Evolutionary conservation across 2,888 invertebrate genomes (phyloP).

Genomic region (Scaptomyza parva): DNA sequence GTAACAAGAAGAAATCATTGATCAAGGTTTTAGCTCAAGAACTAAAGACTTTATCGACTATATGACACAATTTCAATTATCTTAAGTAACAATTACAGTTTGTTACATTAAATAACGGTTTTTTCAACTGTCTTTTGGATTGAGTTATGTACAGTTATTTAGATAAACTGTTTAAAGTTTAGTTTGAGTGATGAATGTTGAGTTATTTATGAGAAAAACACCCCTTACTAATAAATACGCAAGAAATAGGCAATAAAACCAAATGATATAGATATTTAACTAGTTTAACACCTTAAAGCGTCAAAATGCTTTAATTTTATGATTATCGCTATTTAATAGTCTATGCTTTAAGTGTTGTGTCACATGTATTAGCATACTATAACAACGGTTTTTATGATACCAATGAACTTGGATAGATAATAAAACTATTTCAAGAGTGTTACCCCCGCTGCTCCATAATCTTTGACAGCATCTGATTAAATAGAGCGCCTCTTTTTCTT

Average conservation of each 20-base stretch:
- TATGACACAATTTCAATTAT: too few species aligned
- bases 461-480: slow-evolving; percentile 38
- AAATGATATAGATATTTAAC: neutral
- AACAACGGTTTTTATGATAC: slow-evolving; percentile 12
- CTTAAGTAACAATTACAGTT: too few species aligned
- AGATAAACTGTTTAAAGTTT: too few species aligned
- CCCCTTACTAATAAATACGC: too few species aligned
- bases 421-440: slow-evolving; percentile 17
- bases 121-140: too few species aligned
- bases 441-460: neutral
- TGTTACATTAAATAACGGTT: too few species aligned
- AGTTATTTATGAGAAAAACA: neutral
- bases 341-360: neutral
- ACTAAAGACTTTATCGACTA: too few species aligned
- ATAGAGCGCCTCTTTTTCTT: slow-evolving; percentile 19
- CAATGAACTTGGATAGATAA: slow-evolving; percentile 23
- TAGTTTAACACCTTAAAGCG: neutral
- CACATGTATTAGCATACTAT: slow-evolving; percentile 7
- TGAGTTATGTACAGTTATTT: too few species aligned
- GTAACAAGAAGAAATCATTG: too few species aligned
- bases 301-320: neutral
- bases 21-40: too few species aligned
- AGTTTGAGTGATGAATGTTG: too few species aligned
- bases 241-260: neutral
- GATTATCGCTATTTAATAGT: neutral